phyloP scores from a whole-genome alignment of 2,888 invertebrate species.

The Ectemnius continuus region DNA sequence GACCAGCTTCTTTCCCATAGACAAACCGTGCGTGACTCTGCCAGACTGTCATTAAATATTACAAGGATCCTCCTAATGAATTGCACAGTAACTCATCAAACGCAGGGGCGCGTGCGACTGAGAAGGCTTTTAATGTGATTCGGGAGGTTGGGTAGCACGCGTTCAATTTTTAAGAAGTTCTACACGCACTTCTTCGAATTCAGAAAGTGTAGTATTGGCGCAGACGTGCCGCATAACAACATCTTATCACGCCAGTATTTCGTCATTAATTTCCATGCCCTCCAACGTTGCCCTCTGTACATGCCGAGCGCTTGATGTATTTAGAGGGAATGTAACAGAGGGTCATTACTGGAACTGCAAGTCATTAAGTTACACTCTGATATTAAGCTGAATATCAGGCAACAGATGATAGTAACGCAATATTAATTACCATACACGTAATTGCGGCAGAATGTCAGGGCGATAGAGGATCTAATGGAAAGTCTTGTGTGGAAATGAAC shows the following conservation, averaged over 20 bases:
- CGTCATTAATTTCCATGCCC: constrained; percentile 46
- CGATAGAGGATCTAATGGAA: not conserved
- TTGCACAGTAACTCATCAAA: constrained; percentile 30
- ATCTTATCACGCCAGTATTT: constrained; percentile 30
- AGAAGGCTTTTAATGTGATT: not conserved
- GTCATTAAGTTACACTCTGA: constrained; percentile 50
- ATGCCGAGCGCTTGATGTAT: constrained; percentile 38
- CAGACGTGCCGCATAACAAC: not conserved
- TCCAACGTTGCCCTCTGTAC: constrained; percentile 32
- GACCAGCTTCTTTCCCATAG: too few species aligned
- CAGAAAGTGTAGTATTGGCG: too few species aligned
- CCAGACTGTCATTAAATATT: constrained; percentile 12
- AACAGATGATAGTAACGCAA: constrained; percentile 23
- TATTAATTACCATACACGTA: constrained; percentile 38
- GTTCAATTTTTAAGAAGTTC: not conserved
- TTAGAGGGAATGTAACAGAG: constrained; percentile 47
- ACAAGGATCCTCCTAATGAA: constrained; percentile 33
- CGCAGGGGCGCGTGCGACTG: not conserved
- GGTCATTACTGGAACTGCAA: constrained; percentile 49
- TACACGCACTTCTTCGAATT: not conserved
- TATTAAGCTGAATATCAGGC: constrained; percentile 34
- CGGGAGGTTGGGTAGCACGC: too few species aligned
- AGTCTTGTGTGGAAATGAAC: not conserved
- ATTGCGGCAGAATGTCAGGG: constrained; percentile 33
- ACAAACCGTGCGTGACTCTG: constrained; percentile 2